Evolutionary conservation across 2,888 invertebrate species (phyloP).

Genomic region (Pollenia labialis): DNA sequence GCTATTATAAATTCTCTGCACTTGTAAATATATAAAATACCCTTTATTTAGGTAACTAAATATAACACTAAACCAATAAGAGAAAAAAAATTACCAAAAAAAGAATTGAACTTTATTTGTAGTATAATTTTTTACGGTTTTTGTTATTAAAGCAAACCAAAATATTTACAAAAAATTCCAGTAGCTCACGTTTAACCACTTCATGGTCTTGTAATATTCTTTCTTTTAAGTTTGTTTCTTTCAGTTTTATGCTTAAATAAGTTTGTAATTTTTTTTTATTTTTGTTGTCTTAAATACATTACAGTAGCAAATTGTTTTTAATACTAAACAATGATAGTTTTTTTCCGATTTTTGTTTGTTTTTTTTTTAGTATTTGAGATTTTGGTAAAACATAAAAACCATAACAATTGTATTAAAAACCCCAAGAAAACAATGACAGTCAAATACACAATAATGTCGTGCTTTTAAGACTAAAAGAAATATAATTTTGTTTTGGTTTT

Average conservation of each 20-base stretch:
- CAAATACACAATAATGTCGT: constrained; percentile 72
- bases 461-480: constrained; percentile 60
- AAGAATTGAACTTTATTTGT: constrained; percentile 49
- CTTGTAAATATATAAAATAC: neutral
- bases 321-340: constrained; percentile 65
- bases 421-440: constrained; percentile 70
- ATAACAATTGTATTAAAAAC: constrained; percentile 73
- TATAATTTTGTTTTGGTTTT: constrained; percentile 45
- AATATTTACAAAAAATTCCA: constrained; percentile 68
- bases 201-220: constrained; percentile 73
- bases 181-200: constrained; percentile 74
- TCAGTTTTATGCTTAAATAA: constrained; percentile 68
- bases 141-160: constrained; percentile 22
- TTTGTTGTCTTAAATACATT: constrained; percentile 68
- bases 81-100: neutral
- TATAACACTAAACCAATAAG: neutral
- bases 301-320: constrained; percentile 74
- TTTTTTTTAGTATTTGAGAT: constrained; percentile 12
- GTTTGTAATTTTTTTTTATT: constrained; percentile 59
- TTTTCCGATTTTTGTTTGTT: constrained; percentile 11
- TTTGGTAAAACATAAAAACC: constrained; percentile 68
- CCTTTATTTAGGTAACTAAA: neutral
- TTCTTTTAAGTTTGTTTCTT: constrained; percentile 48
- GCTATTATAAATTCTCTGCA: neutral
- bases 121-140: neutral